These are phyloP conservation scores for Miltochrista miniata DNA, from an alignment of 2,888 invertebrate genomes.

Conservation along the genomic window DNA sequence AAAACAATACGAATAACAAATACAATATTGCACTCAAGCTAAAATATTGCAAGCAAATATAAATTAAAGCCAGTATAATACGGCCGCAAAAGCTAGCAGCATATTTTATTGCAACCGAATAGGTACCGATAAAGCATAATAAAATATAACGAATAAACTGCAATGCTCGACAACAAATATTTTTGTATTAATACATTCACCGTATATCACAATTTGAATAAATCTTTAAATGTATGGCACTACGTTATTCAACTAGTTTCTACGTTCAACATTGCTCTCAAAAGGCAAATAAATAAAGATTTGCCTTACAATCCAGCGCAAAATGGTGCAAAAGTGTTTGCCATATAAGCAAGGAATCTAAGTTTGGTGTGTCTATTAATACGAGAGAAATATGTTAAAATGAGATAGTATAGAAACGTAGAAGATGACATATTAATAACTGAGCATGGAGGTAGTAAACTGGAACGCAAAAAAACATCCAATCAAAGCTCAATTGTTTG, in stretches of 20 bases:
- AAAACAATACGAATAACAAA: slow-evolving; percentile 1
- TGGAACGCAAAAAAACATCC: too few species aligned
- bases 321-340: too few species aligned
- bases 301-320: too few species aligned
- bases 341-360: too few species aligned
- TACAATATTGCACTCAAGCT: slow-evolving; percentile 22
- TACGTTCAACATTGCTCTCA: not conserved
- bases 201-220: not conserved
- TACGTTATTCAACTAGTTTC: not conserved
- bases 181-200: not conserved
- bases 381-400: too few species aligned
- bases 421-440: too few species aligned
- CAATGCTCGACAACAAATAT: not conserved
- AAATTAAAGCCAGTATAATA: slow-evolving; percentile 10
- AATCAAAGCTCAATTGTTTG: too few species aligned
- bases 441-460: too few species aligned
- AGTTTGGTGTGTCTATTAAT: too few species aligned
- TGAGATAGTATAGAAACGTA: too few species aligned
- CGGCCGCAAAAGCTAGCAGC: slow-evolving; percentile 18
- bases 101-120: slow-evolving; percentile 23
- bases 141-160: not conserved
- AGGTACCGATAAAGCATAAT: slow-evolving; percentile 16
- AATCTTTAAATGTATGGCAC: not conserved
- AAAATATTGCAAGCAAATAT: slow-evolving; percentile 34
- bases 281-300: too few species aligned